A percentile compares a stretch with the other conserved stretches of the same genome.
Conservation (phyloP, 2,888 invertebrate genomes). For the Halictus ligatus region DNA sequence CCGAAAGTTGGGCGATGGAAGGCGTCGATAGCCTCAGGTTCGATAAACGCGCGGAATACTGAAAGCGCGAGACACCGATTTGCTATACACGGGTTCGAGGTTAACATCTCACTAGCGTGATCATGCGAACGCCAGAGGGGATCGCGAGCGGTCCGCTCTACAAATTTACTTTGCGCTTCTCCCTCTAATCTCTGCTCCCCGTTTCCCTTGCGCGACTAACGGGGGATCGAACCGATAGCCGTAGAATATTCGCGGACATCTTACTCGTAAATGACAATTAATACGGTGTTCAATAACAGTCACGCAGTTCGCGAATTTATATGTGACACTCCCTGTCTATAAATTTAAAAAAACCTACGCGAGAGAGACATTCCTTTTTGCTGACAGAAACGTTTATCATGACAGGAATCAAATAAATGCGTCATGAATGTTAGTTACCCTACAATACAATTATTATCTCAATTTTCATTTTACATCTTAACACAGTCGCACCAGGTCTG, state of each 20-base stretch:
- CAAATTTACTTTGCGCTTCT: conserved; percentile 53
- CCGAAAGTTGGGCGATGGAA: conserved; percentile 26
- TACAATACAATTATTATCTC: too few species aligned
- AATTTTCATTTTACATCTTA: too few species aligned
- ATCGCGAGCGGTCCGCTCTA: conserved; percentile 44
- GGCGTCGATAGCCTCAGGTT: conserved; percentile 42
- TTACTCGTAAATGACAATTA: not conserved
- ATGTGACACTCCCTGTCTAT: not conserved
- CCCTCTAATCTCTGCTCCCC: conserved; percentile 5
- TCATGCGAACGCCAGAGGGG: conserved; percentile 39
- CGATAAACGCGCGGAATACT: conserved; percentile 41
- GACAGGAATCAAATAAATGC: too few species aligned
- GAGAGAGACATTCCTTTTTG: too few species aligned
- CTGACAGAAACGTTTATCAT: too few species aligned
- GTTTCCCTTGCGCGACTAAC: not conserved
- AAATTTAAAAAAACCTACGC: too few species aligned
- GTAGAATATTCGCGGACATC: not conserved
- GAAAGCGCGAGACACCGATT: conserved; percentile 24
- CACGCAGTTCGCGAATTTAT: not conserved
- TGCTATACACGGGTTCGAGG: conserved; percentile 15
- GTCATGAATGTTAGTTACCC: too few species aligned
- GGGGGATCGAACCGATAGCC: not conserved
- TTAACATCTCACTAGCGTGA: conserved; percentile 49
- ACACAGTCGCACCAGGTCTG: too few species aligned
- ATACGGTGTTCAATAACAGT: too few species aligned